Evolutionary conservation across 2,797 vertebrate species (phyloP), one percentile per base, ranked within the genome.

Genomic region (Scyliorhinus canicula): DNA sequence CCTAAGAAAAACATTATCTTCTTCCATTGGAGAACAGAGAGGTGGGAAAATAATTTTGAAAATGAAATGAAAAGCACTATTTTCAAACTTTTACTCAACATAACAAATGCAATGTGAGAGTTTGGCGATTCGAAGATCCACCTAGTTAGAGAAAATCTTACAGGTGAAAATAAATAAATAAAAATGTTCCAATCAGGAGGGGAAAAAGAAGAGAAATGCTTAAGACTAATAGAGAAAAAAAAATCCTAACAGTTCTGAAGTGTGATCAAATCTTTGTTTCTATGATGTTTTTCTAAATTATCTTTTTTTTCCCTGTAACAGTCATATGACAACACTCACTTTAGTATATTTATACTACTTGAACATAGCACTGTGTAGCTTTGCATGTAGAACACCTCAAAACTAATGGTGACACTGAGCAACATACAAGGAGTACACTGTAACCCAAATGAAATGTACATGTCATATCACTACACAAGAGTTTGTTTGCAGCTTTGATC

Each of bases 401-500:
- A 55, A 50, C 65, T 52, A 94, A 74, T 74, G 67, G 35, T 52
- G 47, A 94, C 95, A 84, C 55, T 50, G 44, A 63, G 63, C 44
- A 44, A 85, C 40, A 63, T 60, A 67, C 96, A 95, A 96, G 96
- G 86, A 95, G 96, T 95, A 96, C 95, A 96, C 96, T 96, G 95
- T 94, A 96, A 95, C 95, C 95, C 93, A 96, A 97, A 96, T 95
- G 74, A 95, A 95, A 95, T 95, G 95, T 96, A 60, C 95, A 95
- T 95, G 95, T 96, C 96, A 96, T 95, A 95, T 96, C 95, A 96
- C 96, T 96, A 96, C 95, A 96, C 95, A 96, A 96, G 95, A 96
- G 79, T 95, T 95, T 95, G 95, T 95, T 96, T 96, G 95, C 95
- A 96, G 82, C 96, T 97, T 97, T 96, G 96, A 96, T 96, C 95